Evolutionary conservation across 1,140 invertebrate genomes (phyloP), one percentile per base, ranked within the genome.

Genomic region (Drosophila murphyi): DNA sequence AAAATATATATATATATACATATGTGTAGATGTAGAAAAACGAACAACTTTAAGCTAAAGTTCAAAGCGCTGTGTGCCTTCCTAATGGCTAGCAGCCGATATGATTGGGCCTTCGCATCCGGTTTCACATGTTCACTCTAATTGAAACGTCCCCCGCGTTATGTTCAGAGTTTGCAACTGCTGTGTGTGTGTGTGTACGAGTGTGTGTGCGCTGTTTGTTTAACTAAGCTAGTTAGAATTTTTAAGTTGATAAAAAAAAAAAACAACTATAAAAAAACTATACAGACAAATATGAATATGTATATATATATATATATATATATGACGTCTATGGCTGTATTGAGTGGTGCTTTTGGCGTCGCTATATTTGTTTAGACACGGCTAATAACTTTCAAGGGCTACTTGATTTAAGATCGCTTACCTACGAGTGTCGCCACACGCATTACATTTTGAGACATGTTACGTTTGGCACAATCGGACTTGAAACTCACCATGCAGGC

Each of bases 141-240:
- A 89, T 89, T 89, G 78, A 89, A 89, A 80, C 75, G 85, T 78
- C 81, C 80, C 85, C 86, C 85, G 85, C 78, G 45, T 45, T 50
- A 50, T 56, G 71, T 69, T 72, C 64, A 89, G 72, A 87, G 69
- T 88, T 88, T 82, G 72, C 80, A 76, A 79, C 67, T 76, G 64
- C 51, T 75, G 32, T 35, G 20, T 32, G 12, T 31, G 29, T 10
- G 50, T 48, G n/a, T 34, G 37, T 31, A 37, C 43, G 56, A 56
- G 32, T 67, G 37, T 47, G 50, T 39, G 48, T 52, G 31, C 32
- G 51, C 59, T 72, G 50, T 88, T 80, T 88, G 63, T 64, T 72
- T 89, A 89, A 76, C 85, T 88, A 72, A 85, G 85, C 85, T 88
- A 88, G 85, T 80, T 88, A 88, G 85, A 88, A 88, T 88, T 89